Conservation (phyloP, 2,888 invertebrate genomes). For the Plagiodera versicolora region DNA sequence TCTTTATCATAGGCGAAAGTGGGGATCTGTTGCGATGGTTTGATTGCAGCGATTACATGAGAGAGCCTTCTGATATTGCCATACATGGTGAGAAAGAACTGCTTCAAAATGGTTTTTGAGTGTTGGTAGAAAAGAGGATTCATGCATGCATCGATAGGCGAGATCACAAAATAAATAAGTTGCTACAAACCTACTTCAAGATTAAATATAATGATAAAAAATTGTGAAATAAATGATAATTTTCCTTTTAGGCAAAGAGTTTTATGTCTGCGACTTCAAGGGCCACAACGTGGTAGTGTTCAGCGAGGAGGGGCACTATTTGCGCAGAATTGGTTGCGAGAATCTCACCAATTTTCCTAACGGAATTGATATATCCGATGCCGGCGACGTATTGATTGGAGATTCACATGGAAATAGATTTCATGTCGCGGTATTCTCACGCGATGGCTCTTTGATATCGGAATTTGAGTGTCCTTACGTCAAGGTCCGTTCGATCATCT, state of each 20-base stretch:
- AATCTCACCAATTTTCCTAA: slow-evolving; percentile 96
- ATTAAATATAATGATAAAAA: too few species aligned
- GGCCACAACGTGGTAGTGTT: slow-evolving; percentile 97
- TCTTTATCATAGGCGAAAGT: slow-evolving; percentile 89
- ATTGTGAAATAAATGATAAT: neutral
- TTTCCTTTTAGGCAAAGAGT: slow-evolving; percentile 73
- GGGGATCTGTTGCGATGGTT: slow-evolving; percentile 95
- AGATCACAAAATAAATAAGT: too few species aligned
- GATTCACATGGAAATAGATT: slow-evolving; percentile 98
- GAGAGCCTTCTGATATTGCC: slow-evolving; percentile 96
- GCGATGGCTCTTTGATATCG: slow-evolving; percentile 82
- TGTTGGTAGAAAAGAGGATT: too few species aligned
- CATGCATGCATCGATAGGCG: too few species aligned
- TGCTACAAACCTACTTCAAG: neutral
- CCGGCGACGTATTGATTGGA: slow-evolving; percentile 94
- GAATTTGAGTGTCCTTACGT: slow-evolving; percentile 98
- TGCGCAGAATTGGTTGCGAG: slow-evolving; percentile 93
- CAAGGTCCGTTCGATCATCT: slow-evolving; percentile 67
- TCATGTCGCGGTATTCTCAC: slow-evolving; percentile 93
- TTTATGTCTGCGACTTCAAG: slow-evolving; percentile 97
- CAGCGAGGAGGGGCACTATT: slow-evolving; percentile 87
- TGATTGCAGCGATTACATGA: slow-evolving; percentile 96
- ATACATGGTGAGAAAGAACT: too few species aligned
- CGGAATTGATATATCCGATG: slow-evolving; percentile 96
- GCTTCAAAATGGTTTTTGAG: too few species aligned